These are phyloP conservation scores for Flexamia atlantica DNA, from an alignment of 2,888 invertebrate species.

Conservation along the genomic window DNA sequence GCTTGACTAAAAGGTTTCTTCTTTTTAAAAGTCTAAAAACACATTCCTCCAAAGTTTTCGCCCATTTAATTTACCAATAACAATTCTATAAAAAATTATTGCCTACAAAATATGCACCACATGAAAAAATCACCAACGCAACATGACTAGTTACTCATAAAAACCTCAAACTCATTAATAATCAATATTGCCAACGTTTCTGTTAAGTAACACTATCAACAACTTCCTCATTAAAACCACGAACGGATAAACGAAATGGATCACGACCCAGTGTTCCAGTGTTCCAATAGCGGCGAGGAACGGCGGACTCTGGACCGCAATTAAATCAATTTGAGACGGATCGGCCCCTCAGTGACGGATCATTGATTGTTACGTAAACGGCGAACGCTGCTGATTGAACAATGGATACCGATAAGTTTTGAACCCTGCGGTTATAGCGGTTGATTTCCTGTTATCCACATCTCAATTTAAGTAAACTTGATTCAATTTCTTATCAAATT, in stretches of 20 bases:
- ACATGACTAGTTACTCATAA: not conserved
- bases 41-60: too few species aligned
- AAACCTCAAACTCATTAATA: not conserved
- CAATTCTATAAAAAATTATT: too few species aligned
- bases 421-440: too few species aligned
- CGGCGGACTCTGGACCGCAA: not conserved
- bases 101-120: too few species aligned
- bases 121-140: too few species aligned
- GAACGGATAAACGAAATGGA: constrained; percentile 17
- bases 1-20: too few species aligned
- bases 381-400: not conserved
- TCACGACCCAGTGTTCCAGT: not conserved
- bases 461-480: too few species aligned
- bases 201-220: not conserved
- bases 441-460: too few species aligned
- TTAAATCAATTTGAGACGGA: constrained; percentile 5
- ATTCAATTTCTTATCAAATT: too few species aligned
- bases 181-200: not conserved
- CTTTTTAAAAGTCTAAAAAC: too few species aligned
- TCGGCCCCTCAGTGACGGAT: not conserved
- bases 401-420: too few species aligned
- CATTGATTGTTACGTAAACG: constrained; percentile 1
- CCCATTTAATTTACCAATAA: too few species aligned
- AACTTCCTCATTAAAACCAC: constrained; percentile 11
- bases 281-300: not conserved